Conservation (phyloP, 2,113 vertebrate genomes). For the Holacanthus passer region DNA sequence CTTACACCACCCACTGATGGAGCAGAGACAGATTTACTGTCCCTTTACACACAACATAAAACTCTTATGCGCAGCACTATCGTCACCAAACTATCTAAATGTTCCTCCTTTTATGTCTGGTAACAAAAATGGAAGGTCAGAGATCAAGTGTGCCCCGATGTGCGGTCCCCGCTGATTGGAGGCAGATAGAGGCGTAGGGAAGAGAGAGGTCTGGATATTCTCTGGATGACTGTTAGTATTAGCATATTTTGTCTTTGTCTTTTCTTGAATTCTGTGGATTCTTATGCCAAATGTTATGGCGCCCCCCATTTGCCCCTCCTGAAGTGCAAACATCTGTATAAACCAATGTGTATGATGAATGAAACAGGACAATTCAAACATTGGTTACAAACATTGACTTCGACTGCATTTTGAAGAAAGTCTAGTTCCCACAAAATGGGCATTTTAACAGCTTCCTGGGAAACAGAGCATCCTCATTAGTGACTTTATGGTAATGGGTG, state of each 20-base stretch:
- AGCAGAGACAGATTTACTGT: slow-evolving; percentile 45
- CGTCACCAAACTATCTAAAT: slow-evolving; percentile 19
- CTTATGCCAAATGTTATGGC: background rate
- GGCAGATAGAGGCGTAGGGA: background rate
- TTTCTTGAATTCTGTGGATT: background rate
- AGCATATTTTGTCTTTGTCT: background rate
- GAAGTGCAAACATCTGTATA: background rate
- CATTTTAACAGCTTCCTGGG: background rate
- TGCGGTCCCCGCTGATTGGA: background rate
- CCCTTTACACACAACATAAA: slow-evolving; percentile 31
- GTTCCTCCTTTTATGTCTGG: slow-evolving; percentile 8
- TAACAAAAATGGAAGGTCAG: slow-evolving; percentile 5
- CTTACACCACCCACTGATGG: slow-evolving; percentile 49
- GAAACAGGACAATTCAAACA: background rate
- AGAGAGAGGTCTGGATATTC: background rate
- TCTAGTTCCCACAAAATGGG: too few relatives aligned
- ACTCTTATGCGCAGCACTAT: slow-evolving; percentile 1
- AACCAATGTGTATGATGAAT: background rate
- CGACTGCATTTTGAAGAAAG: too few relatives aligned
- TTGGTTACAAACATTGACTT: too few relatives aligned
- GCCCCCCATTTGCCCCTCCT: background rate
- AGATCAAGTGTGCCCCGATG: background rate
- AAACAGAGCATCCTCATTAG: background rate
- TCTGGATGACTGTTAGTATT: background rate
- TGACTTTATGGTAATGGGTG: background rate